phyloP scores from a whole-genome alignment of 2,113 vertebrate species.

The Aplodontia rufa region DNA sequence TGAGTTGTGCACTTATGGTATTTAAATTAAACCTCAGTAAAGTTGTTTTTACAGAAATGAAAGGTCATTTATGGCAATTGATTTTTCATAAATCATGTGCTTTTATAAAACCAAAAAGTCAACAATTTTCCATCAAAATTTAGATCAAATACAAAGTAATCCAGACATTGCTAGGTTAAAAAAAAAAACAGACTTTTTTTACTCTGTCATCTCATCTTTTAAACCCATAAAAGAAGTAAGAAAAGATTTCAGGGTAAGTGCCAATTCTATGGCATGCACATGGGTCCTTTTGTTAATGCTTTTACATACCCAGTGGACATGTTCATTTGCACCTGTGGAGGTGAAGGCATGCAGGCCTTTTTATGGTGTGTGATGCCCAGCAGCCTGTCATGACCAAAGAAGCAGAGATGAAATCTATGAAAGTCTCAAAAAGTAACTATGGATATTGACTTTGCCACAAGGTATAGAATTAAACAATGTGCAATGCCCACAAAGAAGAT shows the following conservation, averaged over 20 bases:
- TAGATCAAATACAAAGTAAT: background rate
- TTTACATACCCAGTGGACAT: background rate
- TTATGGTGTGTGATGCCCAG: background rate
- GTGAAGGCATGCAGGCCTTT: background rate
- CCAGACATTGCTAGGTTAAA: background rate
- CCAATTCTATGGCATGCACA: rapidly evolving
- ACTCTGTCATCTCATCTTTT: background rate
- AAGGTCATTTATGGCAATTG: background rate
- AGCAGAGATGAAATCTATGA: background rate
- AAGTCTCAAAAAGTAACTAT: background rate
- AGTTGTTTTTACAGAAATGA: background rate
- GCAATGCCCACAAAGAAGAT: background rate
- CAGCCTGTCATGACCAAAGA: background rate
- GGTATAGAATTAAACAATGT: background rate
- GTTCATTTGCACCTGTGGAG: background rate
- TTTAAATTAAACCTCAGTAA: background rate
- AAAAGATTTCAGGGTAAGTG: background rate
- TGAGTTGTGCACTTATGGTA: background rate
- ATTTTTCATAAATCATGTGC: background rate
- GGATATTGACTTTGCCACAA: background rate
- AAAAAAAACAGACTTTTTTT: background rate
- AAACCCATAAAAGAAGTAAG: background rate
- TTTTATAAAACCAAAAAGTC: background rate
- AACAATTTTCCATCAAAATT: background rate
- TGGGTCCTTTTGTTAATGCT: background rate